Evolutionary conservation across 2,113 vertebrate species (phyloP).

Genomic region (Pygoscelis antarcticus): DNA sequence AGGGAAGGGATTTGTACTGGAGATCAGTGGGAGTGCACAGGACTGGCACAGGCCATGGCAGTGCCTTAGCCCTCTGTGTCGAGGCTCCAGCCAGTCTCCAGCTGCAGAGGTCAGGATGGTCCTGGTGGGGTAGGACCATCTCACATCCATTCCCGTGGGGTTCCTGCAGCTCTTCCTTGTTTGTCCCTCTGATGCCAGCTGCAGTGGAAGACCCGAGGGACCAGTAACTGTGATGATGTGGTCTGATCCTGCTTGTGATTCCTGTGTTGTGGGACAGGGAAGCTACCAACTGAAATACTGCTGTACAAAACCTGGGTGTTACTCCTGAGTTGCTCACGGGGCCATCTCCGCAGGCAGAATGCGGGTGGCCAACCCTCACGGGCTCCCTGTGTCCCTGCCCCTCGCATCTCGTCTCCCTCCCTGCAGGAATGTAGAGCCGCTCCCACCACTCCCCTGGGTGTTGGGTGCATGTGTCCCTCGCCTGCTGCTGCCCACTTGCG

Average conservation of each 20-base stretch:
- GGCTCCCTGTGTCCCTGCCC: background rate
- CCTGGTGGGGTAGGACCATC: fast-evolving
- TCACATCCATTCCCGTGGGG: fast-evolving
- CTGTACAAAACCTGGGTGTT: fast-evolving
- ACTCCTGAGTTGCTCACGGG: fast-evolving
- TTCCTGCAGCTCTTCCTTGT: background rate
- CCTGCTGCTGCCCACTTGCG: background rate
- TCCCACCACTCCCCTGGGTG: fast-evolving
- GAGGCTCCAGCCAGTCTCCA: background rate
- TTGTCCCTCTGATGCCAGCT: background rate
- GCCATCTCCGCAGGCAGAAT: background rate
- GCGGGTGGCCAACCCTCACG: fast-evolving
- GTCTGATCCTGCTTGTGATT: background rate
- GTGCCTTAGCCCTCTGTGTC: fast-evolving
- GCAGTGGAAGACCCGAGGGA: background rate
- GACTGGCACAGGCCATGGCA: fast-evolving
- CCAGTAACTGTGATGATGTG: fast-evolving
- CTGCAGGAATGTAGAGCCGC: fast-evolving
- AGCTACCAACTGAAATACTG: fast-evolving
- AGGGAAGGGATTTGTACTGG: background rate
- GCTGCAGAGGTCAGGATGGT: fast-evolving
- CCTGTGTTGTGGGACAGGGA: fast-evolving
- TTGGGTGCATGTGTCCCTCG: fast-evolving
- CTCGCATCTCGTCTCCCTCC: fast-evolving
- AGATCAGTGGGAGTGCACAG: fast-evolving